phyloP scores from a whole-genome alignment of 2,888 invertebrate species.

The Eupithecia subfuscata region DNA sequence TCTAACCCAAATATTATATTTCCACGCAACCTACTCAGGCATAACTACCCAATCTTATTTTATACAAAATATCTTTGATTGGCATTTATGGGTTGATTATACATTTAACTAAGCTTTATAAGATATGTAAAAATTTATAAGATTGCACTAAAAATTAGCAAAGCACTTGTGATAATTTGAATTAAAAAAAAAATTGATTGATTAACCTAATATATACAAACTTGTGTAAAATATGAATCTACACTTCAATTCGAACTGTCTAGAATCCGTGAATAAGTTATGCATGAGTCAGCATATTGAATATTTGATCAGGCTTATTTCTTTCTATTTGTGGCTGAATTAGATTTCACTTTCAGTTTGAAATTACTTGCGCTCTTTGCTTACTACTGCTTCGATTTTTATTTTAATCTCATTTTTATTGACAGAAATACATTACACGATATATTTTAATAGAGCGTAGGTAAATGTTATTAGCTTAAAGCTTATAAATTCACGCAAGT shows the following conservation, averaged over 20 bases:
- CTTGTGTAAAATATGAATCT: slow-evolving; percentile 13
- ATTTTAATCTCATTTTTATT: slow-evolving; percentile 7
- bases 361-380: not conserved
- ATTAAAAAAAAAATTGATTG: slow-evolving; percentile 16
- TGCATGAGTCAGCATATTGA: slow-evolving; percentile 10
- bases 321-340: not conserved
- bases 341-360: slow-evolving; percentile 6
- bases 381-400: not conserved
- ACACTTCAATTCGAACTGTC: slow-evolving; percentile 8
- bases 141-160: slow-evolving; percentile 47
- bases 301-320: slow-evolving; percentile 16
- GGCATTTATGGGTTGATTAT: not conserved
- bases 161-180: slow-evolving; percentile 54
- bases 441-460: not conserved
- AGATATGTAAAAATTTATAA: slow-evolving; percentile 7
- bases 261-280: slow-evolving; percentile 13
- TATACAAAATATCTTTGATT: not conserved
- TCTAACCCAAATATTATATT: not conserved
- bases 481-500: slow-evolving; percentile 26
- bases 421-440: not conserved
- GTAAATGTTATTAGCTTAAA: slow-evolving; percentile 20
- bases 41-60: not conserved
- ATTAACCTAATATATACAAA: slow-evolving; percentile 12
- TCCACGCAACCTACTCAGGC: too few species aligned
- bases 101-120: not conserved